A percentile compares a stretch with the other conserved stretches of the same genome.
Conservation (phyloP, 2,888 invertebrate genomes). For the Zaprionus obscuricornis region DNA sequence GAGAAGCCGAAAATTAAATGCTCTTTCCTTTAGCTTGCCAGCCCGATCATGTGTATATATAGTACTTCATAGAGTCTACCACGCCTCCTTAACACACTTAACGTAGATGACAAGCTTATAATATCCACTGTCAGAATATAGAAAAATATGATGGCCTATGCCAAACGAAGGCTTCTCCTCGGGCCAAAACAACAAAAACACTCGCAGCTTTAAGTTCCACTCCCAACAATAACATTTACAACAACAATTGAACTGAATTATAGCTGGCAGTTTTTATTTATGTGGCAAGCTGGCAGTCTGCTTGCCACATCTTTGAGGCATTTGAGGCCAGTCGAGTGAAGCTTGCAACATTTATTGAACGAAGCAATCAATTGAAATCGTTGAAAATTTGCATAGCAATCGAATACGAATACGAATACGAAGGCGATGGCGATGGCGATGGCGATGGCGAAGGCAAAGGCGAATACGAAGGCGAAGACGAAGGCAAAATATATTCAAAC, state of each 20-base stretch:
- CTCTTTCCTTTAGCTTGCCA: too few relatives aligned
- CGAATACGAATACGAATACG: too few relatives aligned
- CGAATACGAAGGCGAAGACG: too few relatives aligned
- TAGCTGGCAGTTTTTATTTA: constrained; percentile 49
- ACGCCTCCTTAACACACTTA: too few relatives aligned
- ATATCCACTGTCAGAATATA: too few relatives aligned
- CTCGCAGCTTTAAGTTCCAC: constrained; percentile 34
- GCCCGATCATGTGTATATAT: too few relatives aligned
- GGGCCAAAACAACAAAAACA: constrained; percentile 18
- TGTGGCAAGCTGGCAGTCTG: constrained; percentile 10
- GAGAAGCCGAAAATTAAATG: too few relatives aligned
- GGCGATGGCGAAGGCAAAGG: too few relatives aligned
- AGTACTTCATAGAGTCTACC: too few relatives aligned
- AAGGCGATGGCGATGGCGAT: too few relatives aligned
- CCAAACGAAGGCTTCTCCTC: constrained; percentile 20
- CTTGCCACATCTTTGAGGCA: constrained; percentile 13
- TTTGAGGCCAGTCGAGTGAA: constrained; percentile 9
- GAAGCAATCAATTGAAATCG: constrained; percentile 25
- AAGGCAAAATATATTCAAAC: too few relatives aligned
- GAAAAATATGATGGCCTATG: constrained; percentile 45
- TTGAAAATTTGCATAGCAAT: constrained; percentile 17
- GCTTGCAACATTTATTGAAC: constrained; percentile 32
- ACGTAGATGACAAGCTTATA: too few relatives aligned
- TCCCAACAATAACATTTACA: constrained; percentile 3
- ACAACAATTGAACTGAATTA: constrained; percentile 43